A percentile compares a stretch with the other conserved stretches of the same genome.
These are phyloP conservation scores for Hystrix cristata DNA, from an alignment of 2,113 vertebrate species.

Conservation along the genomic window DNA sequence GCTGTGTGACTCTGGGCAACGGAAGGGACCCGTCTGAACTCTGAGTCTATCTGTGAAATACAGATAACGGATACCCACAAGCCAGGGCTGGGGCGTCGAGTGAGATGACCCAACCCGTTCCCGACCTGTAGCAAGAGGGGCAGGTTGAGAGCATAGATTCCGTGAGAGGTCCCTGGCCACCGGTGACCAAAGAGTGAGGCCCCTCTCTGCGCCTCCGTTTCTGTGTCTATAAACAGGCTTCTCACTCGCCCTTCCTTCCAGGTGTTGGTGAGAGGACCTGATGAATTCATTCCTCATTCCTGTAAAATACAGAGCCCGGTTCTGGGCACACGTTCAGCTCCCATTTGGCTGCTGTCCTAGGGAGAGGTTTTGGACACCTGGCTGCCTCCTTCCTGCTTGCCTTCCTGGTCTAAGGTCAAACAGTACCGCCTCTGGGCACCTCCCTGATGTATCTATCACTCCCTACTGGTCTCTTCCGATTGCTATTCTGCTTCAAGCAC, in stretches of 20 bases:
- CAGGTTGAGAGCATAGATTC: neutral
- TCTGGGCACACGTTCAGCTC: too few relatives aligned
- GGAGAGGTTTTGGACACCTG: neutral
- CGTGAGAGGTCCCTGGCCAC: fast-evolving
- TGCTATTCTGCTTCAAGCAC: neutral
- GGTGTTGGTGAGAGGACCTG: neutral
- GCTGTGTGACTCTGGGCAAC: neutral
- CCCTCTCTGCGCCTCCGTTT: neutral
- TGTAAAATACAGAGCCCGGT: neutral
- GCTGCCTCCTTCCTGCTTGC: neutral
- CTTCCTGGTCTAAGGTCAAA: neutral
- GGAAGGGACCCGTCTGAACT: neutral
- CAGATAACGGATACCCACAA: neutral
- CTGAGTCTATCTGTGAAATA: neutral
- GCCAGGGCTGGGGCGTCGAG: neutral
- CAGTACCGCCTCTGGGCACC: neutral
- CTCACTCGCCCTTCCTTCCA: neutral
- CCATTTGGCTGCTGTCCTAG: neutral
- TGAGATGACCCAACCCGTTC: neutral
- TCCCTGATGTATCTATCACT: neutral
- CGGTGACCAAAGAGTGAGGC: neutral
- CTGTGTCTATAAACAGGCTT: neutral
- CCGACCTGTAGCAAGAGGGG: fast-evolving
- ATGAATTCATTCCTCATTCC: neutral
- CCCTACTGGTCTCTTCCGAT: neutral